phyloP scores from a whole-genome alignment of 1,140 invertebrate genomes.

The Brachionus plicatilis region DNA sequence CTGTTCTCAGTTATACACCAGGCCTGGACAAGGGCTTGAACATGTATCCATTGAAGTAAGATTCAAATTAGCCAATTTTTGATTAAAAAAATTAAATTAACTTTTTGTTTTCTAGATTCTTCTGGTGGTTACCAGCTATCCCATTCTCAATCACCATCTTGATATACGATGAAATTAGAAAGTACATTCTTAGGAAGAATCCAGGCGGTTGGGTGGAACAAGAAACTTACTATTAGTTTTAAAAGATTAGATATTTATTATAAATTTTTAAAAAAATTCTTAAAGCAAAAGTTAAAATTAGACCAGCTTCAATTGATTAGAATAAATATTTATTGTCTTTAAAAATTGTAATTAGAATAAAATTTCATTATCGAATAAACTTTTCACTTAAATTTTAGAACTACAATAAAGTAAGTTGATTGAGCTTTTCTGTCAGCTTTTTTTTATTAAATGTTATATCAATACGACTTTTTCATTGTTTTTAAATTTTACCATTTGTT shows the following conservation, averaged over 20 bases:
- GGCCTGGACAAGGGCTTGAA: conserved; percentile 54
- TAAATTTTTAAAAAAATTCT: not conserved
- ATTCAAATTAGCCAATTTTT: not conserved
- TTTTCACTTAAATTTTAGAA: not conserved
- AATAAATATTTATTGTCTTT: conserved; percentile 13
- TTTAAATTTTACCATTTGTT: not conserved
- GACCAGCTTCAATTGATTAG: not conserved
- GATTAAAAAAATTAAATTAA: not conserved
- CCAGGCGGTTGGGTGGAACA: conserved; percentile 92
- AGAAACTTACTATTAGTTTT: conserved; percentile 74
- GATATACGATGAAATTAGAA: conserved; percentile 85
- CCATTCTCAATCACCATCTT: conserved; percentile 93
- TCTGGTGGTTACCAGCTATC: conserved; percentile 90
- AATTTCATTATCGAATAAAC: not conserved
- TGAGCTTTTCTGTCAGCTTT: not conserved
- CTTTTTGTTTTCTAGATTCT: conserved; percentile 64
- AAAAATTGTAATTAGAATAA: conserved; percentile 34
- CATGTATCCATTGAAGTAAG: conserved; percentile 56
- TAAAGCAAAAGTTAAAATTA: not conserved
- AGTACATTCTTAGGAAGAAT: conserved; percentile 81
- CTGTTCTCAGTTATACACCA: conserved; percentile 55
- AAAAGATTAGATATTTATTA: conserved; percentile 28
- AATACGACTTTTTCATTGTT: not conserved
- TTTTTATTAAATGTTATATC: not conserved
- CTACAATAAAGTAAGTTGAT: not conserved